Conservation (phyloP, 2,888 invertebrate genomes). For the Mystacides longicornis region DNA sequence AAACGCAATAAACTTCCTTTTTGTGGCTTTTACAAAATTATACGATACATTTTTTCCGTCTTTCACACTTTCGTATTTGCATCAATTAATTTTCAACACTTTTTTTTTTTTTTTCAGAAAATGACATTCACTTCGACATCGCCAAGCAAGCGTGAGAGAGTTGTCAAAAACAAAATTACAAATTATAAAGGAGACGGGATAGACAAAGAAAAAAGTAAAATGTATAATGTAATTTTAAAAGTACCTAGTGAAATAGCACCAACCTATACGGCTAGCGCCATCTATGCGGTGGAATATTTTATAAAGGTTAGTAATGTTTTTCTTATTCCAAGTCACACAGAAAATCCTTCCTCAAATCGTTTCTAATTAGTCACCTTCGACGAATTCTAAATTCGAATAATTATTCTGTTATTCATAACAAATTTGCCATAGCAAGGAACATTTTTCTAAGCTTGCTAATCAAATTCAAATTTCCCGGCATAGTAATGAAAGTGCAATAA, state of each 20-base stretch:
- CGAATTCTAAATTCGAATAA: too few species aligned
- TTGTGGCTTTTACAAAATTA: too few species aligned
- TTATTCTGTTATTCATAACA: too few species aligned
- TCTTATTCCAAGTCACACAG: too few species aligned
- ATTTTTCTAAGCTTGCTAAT: too few species aligned
- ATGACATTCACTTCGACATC: neutral
- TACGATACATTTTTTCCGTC: neutral
- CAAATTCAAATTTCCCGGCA: too few species aligned
- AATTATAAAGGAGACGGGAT: neutral
- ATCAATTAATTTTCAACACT: neutral
- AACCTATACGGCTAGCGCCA: neutral
- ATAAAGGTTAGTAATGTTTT: neutral
- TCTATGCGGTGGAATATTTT: neutral
- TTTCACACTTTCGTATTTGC: neutral
- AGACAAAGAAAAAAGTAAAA: constrained; percentile 1
- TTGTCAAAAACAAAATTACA: neutral
- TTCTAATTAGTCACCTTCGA: too few species aligned
- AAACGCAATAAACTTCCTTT: too few species aligned
- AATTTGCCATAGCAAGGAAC: too few species aligned
- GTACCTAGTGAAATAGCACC: neutral
- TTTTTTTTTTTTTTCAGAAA: neutral
- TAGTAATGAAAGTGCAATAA: too few species aligned
- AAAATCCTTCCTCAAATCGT: too few species aligned
- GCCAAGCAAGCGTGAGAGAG: neutral
- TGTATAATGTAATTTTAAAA: neutral